Evolutionary conservation across 2,888 invertebrate genomes (phyloP), one percentile per base, ranked within the genome.

Genomic region (Sarcophaga variegata): DNA sequence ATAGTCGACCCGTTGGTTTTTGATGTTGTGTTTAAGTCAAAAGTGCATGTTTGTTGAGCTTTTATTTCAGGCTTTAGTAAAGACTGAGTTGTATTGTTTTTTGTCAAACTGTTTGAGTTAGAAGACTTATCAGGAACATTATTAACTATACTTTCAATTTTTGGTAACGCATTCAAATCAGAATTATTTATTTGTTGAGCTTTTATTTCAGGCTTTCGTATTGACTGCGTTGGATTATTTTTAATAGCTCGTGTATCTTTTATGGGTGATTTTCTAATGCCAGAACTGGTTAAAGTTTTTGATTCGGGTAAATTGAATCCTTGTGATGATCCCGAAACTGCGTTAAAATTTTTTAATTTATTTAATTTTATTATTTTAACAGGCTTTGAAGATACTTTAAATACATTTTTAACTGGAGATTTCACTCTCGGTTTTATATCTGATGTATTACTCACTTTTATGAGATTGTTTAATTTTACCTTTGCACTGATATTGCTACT

Each of bases 11-110:
- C 4, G 2, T n/a, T 20, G 10, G 62, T 62, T 10, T 11, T 22
- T 62, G 8, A 20, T 2, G 6, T 4, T 17, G 4, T 4, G 5
- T 27, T 78, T 54, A 74, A 49, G 3, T 54, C 4, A 20, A 60
- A 20, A 59, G 14, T 47, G 2, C 20, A 10, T 45, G 8, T 66
- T 66, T 47, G 45, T 49, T 47, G 66, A 17, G 49, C 1, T 67
- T 20, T 77, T 60, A 17, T 6, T 20, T 4, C 0, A 0, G 59
- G 54, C 22, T 86, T 86, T 22, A 83, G 20, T 59, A 86, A 20
- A 12, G 86, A 83, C 37, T 37, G 37, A 37, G 8, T 37, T 37
- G 37, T 2, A 8, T 37, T 37, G 8, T 2, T 2, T 37, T 37
- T 37, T 37, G 37, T 37, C 8, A 37, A 37, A 10, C 37, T 2